Evolutionary conservation across 2,113 vertebrate genomes (phyloP).

Genomic region (Columbina picui): DNA sequence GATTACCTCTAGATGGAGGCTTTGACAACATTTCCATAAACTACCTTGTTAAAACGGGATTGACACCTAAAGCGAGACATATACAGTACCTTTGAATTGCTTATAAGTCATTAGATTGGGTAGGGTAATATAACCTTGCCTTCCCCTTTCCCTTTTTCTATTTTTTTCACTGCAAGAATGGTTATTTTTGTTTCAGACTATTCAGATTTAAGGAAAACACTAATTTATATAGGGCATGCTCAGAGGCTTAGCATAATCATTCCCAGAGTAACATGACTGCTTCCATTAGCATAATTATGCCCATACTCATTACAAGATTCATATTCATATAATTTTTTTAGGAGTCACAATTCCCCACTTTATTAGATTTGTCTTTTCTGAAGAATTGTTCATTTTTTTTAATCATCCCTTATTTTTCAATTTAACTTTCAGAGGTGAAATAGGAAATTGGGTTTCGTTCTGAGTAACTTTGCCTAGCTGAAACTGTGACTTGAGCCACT

Average conservation of each 20-base stretch:
- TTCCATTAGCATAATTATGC: conserved; percentile 52
- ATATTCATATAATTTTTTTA: background rate
- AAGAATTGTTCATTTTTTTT: conserved; percentile 22
- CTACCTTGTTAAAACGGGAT: background rate
- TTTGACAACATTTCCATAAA: background rate
- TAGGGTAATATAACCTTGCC: background rate
- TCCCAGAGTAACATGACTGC: conserved; percentile 22
- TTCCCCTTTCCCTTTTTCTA: background rate
- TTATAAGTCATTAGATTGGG: background rate
- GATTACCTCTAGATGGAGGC: background rate
- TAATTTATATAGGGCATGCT: conserved; percentile 32
- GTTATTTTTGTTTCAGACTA: conserved; percentile 12
- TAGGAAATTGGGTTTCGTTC: background rate
- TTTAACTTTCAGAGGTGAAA: background rate
- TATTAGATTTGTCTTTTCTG: conserved; percentile 45
- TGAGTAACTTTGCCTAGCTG: background rate
- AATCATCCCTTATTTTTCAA: conserved; percentile 7
- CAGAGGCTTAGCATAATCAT: conserved; percentile 36
- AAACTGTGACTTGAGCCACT: background rate
- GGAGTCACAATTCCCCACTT: conserved; percentile 26
- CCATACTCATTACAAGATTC: conserved; percentile 21
- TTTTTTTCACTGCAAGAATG: background rate
- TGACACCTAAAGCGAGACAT: background rate
- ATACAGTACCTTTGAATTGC: background rate
- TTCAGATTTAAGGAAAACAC: conserved; percentile 17